These are phyloP conservation scores for Trematomus loennbergii DNA, from an alignment of 2,113 vertebrate genomes.

Conservation along the genomic window DNA sequence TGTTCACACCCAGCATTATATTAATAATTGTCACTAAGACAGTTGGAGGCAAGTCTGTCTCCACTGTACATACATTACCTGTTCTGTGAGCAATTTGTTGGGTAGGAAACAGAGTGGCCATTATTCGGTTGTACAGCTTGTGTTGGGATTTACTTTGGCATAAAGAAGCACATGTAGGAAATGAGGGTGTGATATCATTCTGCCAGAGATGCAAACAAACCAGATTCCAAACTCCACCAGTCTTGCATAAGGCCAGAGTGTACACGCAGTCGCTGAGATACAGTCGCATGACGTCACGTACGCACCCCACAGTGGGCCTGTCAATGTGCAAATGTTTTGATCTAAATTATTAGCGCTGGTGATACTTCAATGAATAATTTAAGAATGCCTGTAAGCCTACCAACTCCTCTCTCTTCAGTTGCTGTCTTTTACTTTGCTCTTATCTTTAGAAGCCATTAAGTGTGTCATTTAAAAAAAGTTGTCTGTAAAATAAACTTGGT, in stretches of 20 bases:
- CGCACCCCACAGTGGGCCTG: background rate
- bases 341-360: background rate
- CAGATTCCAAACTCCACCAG: conserved; percentile 35
- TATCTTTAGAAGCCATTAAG: conserved; percentile 1
- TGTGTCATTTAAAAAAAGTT: background rate
- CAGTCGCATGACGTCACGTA: background rate
- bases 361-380: background rate
- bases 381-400: background rate
- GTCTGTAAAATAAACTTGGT: background rate
- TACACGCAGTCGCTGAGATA: background rate
- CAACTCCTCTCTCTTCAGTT: background rate
- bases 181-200: conserved; percentile 33
- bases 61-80: background rate
- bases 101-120: conserved; percentile 1
- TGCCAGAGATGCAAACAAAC: conserved; percentile 53
- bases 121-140: background rate
- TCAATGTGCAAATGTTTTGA: conserved; percentile 15
- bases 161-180: conserved; percentile 19
- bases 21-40: background rate
- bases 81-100: conserved; percentile 6
- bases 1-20: conserved; percentile 11
- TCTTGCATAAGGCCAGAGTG: conserved; percentile 37
- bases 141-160: conserved; percentile 10
- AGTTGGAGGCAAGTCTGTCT: background rate
- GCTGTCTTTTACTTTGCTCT: background rate